Conservation (phyloP, 2,888 invertebrate species). For the Trachelus iudaicus region DNA sequence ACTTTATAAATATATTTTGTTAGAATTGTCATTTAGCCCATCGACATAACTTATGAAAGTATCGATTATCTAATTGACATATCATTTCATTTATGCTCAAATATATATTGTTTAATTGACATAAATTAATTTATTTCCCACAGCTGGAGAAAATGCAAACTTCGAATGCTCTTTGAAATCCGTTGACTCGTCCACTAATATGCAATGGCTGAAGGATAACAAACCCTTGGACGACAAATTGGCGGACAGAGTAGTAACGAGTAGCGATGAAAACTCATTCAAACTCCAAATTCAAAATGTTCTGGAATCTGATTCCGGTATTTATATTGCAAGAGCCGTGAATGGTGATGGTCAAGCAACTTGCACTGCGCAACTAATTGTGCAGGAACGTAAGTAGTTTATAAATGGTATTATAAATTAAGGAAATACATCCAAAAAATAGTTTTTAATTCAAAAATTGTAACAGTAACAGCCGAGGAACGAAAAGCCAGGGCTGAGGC, state of each 20-base stretch:
- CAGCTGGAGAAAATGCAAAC: slow-evolving; percentile 85
- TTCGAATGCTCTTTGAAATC: slow-evolving; percentile 83
- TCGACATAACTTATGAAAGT: too few species aligned
- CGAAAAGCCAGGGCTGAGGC: slow-evolving; percentile 75
- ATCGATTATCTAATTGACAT: not conserved
- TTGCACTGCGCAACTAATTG: slow-evolving; percentile 88
- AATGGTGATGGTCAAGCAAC: slow-evolving; percentile 83
- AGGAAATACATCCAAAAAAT: not conserved
- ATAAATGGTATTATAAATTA: not conserved
- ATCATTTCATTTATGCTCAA: not conserved
- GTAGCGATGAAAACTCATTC: slow-evolving; percentile 72
- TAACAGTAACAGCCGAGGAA: slow-evolving; percentile 77
- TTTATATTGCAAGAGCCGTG: slow-evolving; percentile 90
- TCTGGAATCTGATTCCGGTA: slow-evolving; percentile 81
- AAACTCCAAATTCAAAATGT: slow-evolving; percentile 82
- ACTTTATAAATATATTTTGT: too few species aligned
- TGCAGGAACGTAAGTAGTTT: slow-evolving; percentile 81
- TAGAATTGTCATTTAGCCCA: too few species aligned
- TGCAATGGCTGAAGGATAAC: slow-evolving; percentile 91
- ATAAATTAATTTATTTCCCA: slow-evolving; percentile 6
- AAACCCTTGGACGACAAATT: slow-evolving; percentile 80
- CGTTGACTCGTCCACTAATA: slow-evolving; percentile 68
- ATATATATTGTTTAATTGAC: not conserved
- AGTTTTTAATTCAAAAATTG: not conserved
- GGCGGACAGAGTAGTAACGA: slow-evolving; percentile 78